Evolutionary conservation across 2,113 vertebrate genomes (phyloP), one percentile per base, ranked within the genome.

Genomic region (Perca schrenkii): DNA sequence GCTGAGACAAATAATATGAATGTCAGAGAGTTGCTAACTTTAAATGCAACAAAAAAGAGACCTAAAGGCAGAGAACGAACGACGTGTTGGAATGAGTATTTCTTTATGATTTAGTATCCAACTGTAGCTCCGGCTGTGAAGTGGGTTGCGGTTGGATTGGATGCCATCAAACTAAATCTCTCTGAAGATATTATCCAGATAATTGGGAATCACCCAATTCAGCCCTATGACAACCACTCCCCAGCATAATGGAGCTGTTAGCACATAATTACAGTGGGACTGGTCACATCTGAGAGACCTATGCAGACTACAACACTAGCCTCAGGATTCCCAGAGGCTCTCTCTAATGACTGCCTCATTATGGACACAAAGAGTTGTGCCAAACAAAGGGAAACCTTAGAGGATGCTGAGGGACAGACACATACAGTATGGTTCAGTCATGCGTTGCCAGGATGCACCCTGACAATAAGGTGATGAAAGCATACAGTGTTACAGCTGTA

Each of bases 331-430:
- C 88, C 90, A 90, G 84, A 88, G 82, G 85, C 73, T 80, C 79
- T 54, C 82, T 82, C 87, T 92, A 93, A 94, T 93, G 88, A 93
- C 77, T 63, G 49, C 84, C 93, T 94, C 93, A 94, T 95, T 95
- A 94, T 71, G 77, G 70, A 84, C 86, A 88, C 89, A 93, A 91
- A 91, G 77, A 76, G 34, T 77, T 74, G 68, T 49, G 60, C 54
- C 61, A 81, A 90, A 95, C 90, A 93, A 94, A 92, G 79, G 68
- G 57, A 86, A 91, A 85, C 60, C 69, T 79, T 77, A 58, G 62
- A 81, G 83, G 77, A 71, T 83, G 80, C 84, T 81, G 84, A 86
- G 36, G 17, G 79, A 86, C 60, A 56, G 79, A 75, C 71, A 77
- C 68, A 46, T 86, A 79, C 76, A 57, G 63, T 84, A 86, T 79